These are phyloP conservation scores for Cistogaster globosa DNA, from an alignment of 2,888 invertebrate species.

Conservation along the genomic window DNA sequence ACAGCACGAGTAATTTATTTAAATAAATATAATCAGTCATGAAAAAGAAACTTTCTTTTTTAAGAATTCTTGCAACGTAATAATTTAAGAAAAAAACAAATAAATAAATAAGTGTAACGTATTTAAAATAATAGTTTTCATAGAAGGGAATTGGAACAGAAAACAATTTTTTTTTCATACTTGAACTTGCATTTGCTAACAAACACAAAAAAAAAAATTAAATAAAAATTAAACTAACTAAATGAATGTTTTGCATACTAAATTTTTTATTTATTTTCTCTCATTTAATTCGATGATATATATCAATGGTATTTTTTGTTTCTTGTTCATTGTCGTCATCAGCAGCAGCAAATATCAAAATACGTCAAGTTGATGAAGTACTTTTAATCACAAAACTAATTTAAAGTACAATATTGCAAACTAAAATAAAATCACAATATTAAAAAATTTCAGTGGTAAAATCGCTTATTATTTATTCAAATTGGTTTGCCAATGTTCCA, in stretches of 20 bases:
- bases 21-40: conserved; percentile 19
- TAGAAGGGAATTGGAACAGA: conserved; percentile 12
- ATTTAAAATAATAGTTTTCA: conserved; percentile 23
- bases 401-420: conserved; percentile 61
- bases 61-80: conserved; percentile 68
- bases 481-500: no score
- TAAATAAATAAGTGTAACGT: neutral
- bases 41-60: conserved; percentile 68
- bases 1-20: neutral
- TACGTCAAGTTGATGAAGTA: conserved; percentile 24
- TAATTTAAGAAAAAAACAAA: conserved; percentile 36
- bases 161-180: conserved; percentile 18
- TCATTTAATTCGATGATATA: conserved; percentile 37
- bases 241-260: conserved; percentile 66
- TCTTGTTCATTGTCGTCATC: conserved; percentile 16
- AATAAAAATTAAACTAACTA: conserved; percentile 46
- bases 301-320: conserved; percentile 18
- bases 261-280: conserved; percentile 48
- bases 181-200: conserved; percentile 51
- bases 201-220: conserved; percentile 17
- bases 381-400: conserved; percentile 37
- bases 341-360: neutral
- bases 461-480: no score
- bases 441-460: no score
- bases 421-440: neutral